Base-by-base conservation (phyloP, 1,140 invertebrate species). In the Planococcus citri region DNA sequence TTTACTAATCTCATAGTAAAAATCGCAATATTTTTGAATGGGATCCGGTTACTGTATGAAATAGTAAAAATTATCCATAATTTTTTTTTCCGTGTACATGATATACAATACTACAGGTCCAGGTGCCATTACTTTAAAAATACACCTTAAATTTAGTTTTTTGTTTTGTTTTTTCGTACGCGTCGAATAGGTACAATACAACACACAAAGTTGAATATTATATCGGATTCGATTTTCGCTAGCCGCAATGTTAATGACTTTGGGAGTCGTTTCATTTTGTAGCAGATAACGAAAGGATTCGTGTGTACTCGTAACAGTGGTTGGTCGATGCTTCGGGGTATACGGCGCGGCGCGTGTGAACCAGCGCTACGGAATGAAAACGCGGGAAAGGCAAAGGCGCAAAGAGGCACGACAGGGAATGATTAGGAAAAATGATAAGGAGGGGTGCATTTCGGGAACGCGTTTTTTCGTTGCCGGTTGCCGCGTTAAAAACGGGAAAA, bases 341-440 rank as follows among this genome's bases (percentile, higher is more conserved):
- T 51, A 51, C 41, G n/a, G n/a, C n/a, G n/a, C n/a, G n/a, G 41
- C 41, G 41, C 41, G 41, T 51, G 41, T 51, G 17, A 51, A 17
- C 41, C 6, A 51, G 41, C 41, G 41, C 41, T 51, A 17, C 41
- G 41, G 41, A 51, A 51, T 51, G 41, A n/a, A 51, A 20, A 20
- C 3, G n/a, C 6, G 12, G 24, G 24, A 10, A 21, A 51, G 60
- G 10, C 60, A 21, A 21, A 4, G 21, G 21, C 60, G 60, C 17
- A 58, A 20, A 27, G 60, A 9, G 60, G 60, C 17, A 17, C 25
- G n/a, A n/a, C n/a, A n/a, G n/a, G 41, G 41, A 51, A 51, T 51
- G 41, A 51, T 51, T 51, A 51, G 41, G 41, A 51, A 51, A 51
- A 51, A 51, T 51, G 41, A 64, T 64, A 64, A 27, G 60, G 22